These are phyloP conservation scores for Netelia virgata DNA, from an alignment of 2,888 invertebrate genomes.

Conservation along the genomic window DNA sequence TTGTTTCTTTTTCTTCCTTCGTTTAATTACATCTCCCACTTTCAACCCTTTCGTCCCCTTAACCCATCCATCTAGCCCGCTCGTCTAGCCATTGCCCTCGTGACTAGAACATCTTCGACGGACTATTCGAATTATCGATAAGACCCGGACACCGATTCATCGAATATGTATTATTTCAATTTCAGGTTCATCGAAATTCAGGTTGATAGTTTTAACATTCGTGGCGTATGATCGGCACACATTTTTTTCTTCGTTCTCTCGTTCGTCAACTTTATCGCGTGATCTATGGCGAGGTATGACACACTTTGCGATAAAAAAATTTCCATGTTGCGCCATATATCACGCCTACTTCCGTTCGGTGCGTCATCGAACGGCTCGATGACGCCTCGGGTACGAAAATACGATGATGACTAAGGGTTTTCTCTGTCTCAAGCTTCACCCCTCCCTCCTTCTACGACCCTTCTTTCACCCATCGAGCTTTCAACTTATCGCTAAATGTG, in stretches of 20 bases:
- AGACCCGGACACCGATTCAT: neutral
- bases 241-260: neutral
- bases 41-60: neutral
- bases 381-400: slow-evolving; percentile 12
- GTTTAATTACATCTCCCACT: slow-evolving; percentile 10
- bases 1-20: slow-evolving; percentile 7
- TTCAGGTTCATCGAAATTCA: neutral
- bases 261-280: slow-evolving; percentile 2
- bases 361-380: slow-evolving; percentile 44
- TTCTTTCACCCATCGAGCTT: neutral
- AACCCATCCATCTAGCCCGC: neutral
- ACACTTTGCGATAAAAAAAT: slow-evolving; percentile 18
- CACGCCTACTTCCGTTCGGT: slow-evolving; percentile 31
- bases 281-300: slow-evolving; percentile 33
- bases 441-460: neutral
- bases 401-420: slow-evolving; percentile 44
- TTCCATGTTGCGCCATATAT: slow-evolving; percentile 35
- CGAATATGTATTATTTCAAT: neutral
- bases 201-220: too few relatives aligned
- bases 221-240: neutral
- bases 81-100: neutral
- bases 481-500: slow-evolving; percentile 47
- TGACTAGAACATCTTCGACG: neutral
- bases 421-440: neutral
- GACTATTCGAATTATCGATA: slow-evolving; percentile 14